Evolutionary conservation across 2,797 vertebrate species (phyloP).

Genomic region (Valencia hispanica): DNA sequence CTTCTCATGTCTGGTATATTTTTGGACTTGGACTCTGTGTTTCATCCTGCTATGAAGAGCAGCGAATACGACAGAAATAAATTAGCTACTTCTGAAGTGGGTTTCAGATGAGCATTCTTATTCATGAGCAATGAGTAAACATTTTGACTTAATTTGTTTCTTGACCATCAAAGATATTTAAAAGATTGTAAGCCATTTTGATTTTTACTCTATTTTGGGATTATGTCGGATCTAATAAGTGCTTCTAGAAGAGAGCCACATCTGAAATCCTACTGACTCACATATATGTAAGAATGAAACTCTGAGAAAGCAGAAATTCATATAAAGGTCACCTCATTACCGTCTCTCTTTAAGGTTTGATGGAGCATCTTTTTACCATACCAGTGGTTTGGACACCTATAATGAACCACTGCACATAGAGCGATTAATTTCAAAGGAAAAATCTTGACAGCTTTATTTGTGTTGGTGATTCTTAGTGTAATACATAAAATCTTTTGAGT

Average conservation of each 20-base stretch:
- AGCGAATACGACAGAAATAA: not conserved
- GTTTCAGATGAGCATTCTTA: not conserved
- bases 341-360: too few species aligned
- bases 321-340: not conserved
- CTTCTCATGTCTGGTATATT: slow-evolving; percentile 44
- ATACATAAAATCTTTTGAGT: not conserved
- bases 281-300: not conserved
- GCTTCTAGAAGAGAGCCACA: not conserved
- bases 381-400: not conserved
- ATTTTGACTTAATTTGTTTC: not conserved
- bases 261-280: not conserved
- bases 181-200: not conserved
- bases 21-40: slow-evolving; percentile 33
- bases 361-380: not conserved
- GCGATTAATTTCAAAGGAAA: too few species aligned
- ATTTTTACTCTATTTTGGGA: not conserved
- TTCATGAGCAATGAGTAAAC: not conserved
- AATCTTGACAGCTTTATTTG: too few species aligned
- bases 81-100: not conserved
- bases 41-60: slow-evolving; percentile 6
- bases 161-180: not conserved
- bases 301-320: not conserved
- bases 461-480: not conserved
- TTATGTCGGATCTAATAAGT: not conserved
- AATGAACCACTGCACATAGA: not conserved